A percentile compares a stretch with the other conserved stretches of the same genome.
These are phyloP conservation scores for Argopecten irradians DNA, from an alignment of 1,140 invertebrate genomes.

Conservation along the genomic window DNA sequence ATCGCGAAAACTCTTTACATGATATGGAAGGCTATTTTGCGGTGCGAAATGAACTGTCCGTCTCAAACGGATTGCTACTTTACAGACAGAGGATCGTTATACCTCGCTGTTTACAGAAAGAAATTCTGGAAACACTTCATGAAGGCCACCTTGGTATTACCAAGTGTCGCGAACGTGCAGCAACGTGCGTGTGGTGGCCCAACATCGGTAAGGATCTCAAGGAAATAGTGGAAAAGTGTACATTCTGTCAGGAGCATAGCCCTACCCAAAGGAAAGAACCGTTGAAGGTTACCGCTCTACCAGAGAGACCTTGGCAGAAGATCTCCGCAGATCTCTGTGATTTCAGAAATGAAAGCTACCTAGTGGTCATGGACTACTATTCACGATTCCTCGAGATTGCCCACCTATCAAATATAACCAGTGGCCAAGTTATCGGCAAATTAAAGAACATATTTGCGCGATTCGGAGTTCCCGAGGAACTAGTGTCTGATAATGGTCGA, in stretches of 20 bases:
- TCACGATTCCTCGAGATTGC: conserved; percentile 52
- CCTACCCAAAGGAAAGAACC: conserved; percentile 39
- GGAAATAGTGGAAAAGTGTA: conserved; percentile 32
- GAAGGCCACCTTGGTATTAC: conserved; percentile 67
- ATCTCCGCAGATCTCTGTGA: conserved; percentile 46
- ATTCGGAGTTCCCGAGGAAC: conserved; percentile 72
- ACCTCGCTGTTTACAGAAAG: conserved; percentile 54
- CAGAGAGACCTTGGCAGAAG: conserved; percentile 46
- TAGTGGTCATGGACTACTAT: conserved; percentile 55
- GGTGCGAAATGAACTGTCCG: neutral
- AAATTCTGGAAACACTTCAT: conserved; percentile 66
- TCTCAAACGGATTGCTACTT: too few relatives aligned
- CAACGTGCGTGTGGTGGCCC: conserved; percentile 50
- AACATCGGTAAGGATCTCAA: conserved; percentile 48
- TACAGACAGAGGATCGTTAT: conserved; percentile 57
- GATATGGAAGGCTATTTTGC: neutral
- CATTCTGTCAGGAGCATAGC: conserved; percentile 27
- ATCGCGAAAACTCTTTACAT: neutral
- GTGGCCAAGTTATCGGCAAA: conserved; percentile 32
- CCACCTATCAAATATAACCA: conserved; percentile 32
- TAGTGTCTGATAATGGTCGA: conserved; percentile 26
- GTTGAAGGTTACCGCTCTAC: conserved; percentile 20
- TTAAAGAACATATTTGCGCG: conserved; percentile 68
- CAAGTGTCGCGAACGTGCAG: conserved; percentile 45
- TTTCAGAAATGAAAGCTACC: conserved; percentile 32